phyloP scores from a whole-genome alignment of 2,113 vertebrate genomes.

The Neodontobutis hainanensis region DNA sequence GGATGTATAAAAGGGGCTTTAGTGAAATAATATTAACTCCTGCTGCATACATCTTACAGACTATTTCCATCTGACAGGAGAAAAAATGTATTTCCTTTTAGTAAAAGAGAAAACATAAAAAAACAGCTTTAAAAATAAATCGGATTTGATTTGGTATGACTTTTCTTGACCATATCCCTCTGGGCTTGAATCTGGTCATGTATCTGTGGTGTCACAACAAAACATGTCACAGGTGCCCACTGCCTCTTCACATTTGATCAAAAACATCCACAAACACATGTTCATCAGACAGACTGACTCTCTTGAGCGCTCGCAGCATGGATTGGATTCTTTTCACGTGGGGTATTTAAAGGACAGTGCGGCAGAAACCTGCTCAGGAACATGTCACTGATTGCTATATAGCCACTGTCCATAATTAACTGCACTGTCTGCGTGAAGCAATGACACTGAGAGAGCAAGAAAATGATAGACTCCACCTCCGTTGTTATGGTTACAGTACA shows the following conservation, averaged over 20 bases:
- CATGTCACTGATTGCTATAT: neutral
- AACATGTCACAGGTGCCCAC: constrained; percentile 48
- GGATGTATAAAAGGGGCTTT: too few relatives aligned
- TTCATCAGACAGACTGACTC: neutral
- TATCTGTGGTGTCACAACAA: constrained; percentile 48
- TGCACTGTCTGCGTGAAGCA: neutral
- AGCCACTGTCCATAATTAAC: neutral
- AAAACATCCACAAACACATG: constrained; percentile 16
- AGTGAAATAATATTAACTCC: too few relatives aligned
- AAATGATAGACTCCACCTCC: neutral
- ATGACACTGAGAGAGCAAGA: neutral
- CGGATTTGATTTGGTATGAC: constrained; percentile 45
- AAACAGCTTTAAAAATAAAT: constrained; percentile 25
- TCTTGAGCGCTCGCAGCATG: neutral
- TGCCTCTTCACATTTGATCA: constrained; percentile 48
- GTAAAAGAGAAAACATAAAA: neutral
- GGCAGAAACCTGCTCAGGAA: neutral
- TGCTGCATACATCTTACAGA: too few relatives aligned
- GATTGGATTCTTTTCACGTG: neutral
- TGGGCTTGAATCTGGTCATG: constrained; percentile 27
- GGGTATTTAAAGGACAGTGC: neutral
- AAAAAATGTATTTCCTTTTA: too few relatives aligned
- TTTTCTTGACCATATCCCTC: constrained; percentile 38
- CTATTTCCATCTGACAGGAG: too few relatives aligned
- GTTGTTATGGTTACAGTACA: neutral